These are phyloP conservation scores for Macrophya alboannulata DNA, from an alignment of 2,888 invertebrate genomes.

Conservation along the genomic window DNA sequence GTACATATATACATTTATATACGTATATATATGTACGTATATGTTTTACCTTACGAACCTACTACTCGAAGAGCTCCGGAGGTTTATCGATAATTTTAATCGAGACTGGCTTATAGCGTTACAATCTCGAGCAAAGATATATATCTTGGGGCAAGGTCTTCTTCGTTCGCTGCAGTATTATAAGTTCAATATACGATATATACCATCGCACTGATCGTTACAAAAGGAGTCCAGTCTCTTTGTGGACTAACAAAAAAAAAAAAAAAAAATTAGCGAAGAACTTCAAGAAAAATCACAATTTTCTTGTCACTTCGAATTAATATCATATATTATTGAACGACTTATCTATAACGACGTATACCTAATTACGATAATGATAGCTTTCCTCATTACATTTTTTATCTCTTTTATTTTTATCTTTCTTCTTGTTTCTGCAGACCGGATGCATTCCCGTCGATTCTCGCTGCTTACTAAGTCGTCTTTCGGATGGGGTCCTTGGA, in stretches of 20 bases:
- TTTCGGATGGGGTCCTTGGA: not conserved
- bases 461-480: not conserved
- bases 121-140: conserved; percentile 46
- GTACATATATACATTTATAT: too few species aligned
- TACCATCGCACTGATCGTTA: not conserved
- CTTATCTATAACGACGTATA: not conserved
- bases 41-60: conserved; percentile 22
- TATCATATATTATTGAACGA: not conserved
- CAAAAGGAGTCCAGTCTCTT: too few species aligned
- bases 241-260: too few species aligned
- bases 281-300: conserved; percentile 20
- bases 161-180: not conserved
- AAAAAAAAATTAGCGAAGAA: too few species aligned
- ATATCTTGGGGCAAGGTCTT: conserved; percentile 17
- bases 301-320: conserved; percentile 31
- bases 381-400: not conserved
- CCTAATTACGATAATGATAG: not conserved
- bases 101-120: conserved; percentile 48
- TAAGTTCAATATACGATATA: not conserved
- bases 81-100: conserved; percentile 54
- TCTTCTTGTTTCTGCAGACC: not conserved
- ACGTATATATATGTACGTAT: not conserved
- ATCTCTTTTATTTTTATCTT: not conserved
- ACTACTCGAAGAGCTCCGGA: not conserved
- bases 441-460: not conserved